Conservation (phyloP, 2,888 invertebrate genomes). For the Microplitis deprimator region DNA sequence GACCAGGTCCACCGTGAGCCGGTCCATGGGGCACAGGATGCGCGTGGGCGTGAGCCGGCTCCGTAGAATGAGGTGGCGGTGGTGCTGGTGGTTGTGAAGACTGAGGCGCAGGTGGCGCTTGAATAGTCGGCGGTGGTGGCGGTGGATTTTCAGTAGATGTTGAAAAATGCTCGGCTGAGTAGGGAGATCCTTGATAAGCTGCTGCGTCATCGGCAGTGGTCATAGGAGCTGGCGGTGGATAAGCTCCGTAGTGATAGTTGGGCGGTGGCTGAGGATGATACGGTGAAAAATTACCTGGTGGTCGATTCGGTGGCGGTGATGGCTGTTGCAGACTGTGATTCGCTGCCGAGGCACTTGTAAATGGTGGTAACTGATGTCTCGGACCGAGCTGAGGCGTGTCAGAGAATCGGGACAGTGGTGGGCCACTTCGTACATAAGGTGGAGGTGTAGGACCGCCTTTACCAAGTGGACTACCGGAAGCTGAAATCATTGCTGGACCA, state of each 20-base stretch:
- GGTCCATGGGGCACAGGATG: conserved; percentile 47
- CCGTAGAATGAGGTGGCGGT: conserved; percentile 40
- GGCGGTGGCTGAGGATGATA: conserved; percentile 72
- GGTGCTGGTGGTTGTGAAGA: conserved; percentile 53
- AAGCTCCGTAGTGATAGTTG: conserved; percentile 72
- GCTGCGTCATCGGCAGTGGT: conserved; percentile 69
- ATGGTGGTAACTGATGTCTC: conserved; percentile 65
- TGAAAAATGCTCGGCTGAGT: conserved; percentile 58
- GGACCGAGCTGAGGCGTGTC: conserved; percentile 52
- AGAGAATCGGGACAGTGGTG: conserved; percentile 65
- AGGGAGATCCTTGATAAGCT: conserved; percentile 70
- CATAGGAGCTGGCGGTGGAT: conserved; percentile 70
- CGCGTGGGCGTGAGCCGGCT: conserved; percentile 14
- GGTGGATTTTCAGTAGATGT: conserved; percentile 54
- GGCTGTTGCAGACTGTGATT: conserved; percentile 66
- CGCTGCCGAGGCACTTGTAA: conserved; percentile 61
- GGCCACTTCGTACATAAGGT: conserved; percentile 66
- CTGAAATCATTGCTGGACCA: conserved; percentile 64
- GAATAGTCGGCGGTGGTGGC: conserved; percentile 51
- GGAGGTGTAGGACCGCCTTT: conserved; percentile 67
- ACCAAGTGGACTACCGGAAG: conserved; percentile 68
- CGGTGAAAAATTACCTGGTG: conserved; percentile 69
- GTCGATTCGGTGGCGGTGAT: conserved; percentile 67
- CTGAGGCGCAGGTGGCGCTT: conserved; percentile 55
- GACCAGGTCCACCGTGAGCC: too few relatives aligned